Percentiles rank a stretch among this genome's conserved stretches.
Evolutionary conservation across 2,113 vertebrate species (phyloP).

Genomic region (Gymnogyps californianus): DNA sequence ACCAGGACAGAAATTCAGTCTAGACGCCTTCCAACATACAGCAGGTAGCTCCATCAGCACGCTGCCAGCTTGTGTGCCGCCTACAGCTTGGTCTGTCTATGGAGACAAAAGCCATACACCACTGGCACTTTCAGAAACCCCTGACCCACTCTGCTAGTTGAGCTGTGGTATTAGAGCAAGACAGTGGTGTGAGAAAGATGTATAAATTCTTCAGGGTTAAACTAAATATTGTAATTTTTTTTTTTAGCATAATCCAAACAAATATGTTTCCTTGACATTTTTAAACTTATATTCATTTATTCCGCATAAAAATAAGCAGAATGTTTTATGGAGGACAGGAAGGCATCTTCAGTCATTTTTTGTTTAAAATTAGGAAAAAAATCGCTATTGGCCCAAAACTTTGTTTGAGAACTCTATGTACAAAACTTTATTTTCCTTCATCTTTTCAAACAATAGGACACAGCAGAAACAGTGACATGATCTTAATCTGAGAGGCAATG

Average conservation of each 20-base stretch:
- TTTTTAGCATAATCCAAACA: background rate
- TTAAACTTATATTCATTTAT: background rate
- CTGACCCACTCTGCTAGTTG: background rate
- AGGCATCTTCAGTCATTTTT: background rate
- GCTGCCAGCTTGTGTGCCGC: background rate
- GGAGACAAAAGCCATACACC: background rate
- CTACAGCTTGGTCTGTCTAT: background rate
- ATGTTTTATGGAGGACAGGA: background rate
- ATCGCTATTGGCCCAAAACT: background rate
- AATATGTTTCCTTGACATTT: background rate
- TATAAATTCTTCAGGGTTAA: background rate
- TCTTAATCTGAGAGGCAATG: background rate
- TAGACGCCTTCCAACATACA: background rate
- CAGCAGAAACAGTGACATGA: background rate
- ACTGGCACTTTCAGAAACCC: background rate
- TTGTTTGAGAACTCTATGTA: background rate
- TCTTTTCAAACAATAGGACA: background rate
- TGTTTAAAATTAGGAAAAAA: slow-evolving; percentile 1
- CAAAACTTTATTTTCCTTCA: background rate
- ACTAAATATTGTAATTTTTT: background rate
- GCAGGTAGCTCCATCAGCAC: background rate
- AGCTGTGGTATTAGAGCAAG: background rate
- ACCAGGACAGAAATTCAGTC: background rate
- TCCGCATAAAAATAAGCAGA: background rate
- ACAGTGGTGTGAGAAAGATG: background rate